These are phyloP conservation scores for Phrynocephalus forsythii DNA, from an alignment of 2,797 vertebrate genomes.

Conservation along the genomic window DNA sequence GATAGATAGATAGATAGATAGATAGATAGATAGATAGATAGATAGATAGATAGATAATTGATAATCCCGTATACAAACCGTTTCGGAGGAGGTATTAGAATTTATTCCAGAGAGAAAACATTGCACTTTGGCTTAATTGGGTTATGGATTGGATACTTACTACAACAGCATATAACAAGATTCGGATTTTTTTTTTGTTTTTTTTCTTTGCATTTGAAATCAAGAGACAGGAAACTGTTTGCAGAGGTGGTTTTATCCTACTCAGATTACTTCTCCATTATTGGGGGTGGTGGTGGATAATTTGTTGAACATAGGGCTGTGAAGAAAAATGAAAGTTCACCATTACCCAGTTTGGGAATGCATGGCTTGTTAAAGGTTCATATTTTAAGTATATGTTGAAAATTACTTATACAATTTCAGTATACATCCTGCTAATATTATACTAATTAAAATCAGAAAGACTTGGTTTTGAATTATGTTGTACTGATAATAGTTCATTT, in stretches of 20 bases:
- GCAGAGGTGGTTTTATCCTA: not conserved
- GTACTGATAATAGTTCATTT: not conserved
- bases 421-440: not conserved
- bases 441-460: not conserved
- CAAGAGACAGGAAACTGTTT: not conserved
- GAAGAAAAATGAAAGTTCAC: slow-evolving; percentile 9
- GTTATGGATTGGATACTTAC: not conserved
- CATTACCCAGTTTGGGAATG: slow-evolving; percentile 5
- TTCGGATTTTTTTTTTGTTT: not conserved
- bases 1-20: too few species aligned
- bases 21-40: too few species aligned
- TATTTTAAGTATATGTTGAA: not conserved
- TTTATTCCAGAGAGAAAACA: not conserved
- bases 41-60: too few species aligned
- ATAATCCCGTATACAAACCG: not conserved
- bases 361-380: not conserved
- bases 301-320: not conserved
- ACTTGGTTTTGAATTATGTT: not conserved
- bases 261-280: not conserved
- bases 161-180: not conserved
- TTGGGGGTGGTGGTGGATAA: not conserved
- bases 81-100: not conserved
- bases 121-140: not conserved
- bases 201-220: not conserved
- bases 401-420: slow-evolving; percentile 7